phyloP scores from a whole-genome alignment of 2,888 invertebrate genomes.

The Lobophora halterata region DNA sequence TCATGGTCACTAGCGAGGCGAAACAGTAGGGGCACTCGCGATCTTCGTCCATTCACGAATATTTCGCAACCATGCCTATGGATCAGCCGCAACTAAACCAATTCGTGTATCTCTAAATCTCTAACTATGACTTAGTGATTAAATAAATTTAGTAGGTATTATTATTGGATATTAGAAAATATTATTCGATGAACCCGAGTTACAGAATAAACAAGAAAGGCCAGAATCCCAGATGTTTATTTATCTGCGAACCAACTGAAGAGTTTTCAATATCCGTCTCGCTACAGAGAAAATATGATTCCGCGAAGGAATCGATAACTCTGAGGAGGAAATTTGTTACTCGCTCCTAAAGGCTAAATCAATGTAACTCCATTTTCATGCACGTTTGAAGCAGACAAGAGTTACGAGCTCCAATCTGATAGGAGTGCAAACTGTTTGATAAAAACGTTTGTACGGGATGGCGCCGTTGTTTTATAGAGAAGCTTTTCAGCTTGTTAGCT shows the following conservation, averaged over 20 bases:
- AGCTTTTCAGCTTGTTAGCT: constrained; percentile 8
- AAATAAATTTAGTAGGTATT: no score
- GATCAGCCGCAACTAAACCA: no score
- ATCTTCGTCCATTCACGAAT: no score
- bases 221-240: constrained; percentile 12
- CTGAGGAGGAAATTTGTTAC: constrained; percentile 40
- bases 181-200: constrained; percentile 2
- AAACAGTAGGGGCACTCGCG: no score
- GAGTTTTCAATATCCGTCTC: constrained; percentile 38
- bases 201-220: constrained; percentile 9
- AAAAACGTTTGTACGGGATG: constrained; percentile 11
- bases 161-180: no score
- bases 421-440: constrained; percentile 14
- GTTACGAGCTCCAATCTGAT: constrained; percentile 13
- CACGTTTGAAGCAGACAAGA: constrained; percentile 21
- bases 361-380: constrained; percentile 35
- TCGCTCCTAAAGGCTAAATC: constrained; percentile 34
- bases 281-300: constrained; percentile 38
- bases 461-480: constrained; percentile 8
- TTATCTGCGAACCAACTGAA: constrained; percentile 28
- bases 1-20: no score
- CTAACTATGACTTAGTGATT: no score
- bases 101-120: no score
- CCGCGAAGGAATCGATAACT: constrained; percentile 32
- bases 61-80: no score